These are phyloP conservation scores for Acronicta alni DNA, from an alignment of 2,888 invertebrate genomes.

Conservation along the genomic window DNA sequence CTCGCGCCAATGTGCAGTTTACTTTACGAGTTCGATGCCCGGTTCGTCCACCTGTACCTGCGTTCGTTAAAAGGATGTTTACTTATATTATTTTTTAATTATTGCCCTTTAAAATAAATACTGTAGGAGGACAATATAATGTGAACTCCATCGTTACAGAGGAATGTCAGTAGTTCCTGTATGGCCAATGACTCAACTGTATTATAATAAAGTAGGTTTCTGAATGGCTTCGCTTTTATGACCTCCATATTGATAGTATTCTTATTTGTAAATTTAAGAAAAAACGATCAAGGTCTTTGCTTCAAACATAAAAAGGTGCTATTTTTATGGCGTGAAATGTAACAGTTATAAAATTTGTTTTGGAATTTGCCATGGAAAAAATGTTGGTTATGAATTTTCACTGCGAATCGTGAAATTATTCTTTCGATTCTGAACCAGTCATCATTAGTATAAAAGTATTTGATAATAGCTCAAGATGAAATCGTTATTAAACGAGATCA, in stretches of 20 bases:
- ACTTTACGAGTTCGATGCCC: slow-evolving; percentile 44
- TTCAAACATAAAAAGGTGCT: neutral
- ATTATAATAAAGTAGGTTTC: slow-evolving; percentile 9
- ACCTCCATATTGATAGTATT: too few species aligned
- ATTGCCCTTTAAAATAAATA: slow-evolving; percentile 30
- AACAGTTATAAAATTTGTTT: too few species aligned
- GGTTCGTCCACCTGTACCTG: slow-evolving; percentile 30
- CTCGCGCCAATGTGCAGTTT: slow-evolving; percentile 25
- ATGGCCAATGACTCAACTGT: slow-evolving; percentile 20
- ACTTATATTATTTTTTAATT: slow-evolving; percentile 22
- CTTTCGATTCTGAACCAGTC: too few species aligned
- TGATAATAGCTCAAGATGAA: neutral
- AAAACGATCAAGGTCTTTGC: too few species aligned
- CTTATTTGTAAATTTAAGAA: too few species aligned
- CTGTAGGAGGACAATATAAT: slow-evolving; percentile 14
- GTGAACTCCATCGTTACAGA: slow-evolving; percentile 22
- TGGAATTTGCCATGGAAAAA: too few species aligned
- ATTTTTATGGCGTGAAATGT: too few species aligned
- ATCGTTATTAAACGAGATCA: too few species aligned
- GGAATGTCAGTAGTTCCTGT: slow-evolving; percentile 33
- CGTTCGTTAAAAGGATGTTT: slow-evolving; percentile 24
- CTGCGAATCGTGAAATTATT: too few species aligned
- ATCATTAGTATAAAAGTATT: too few species aligned
- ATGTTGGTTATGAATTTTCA: too few species aligned
- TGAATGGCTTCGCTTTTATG: neutral